Percentiles rank a stretch among this genome's conserved stretches.
Evolutionary conservation across 2,113 vertebrate species (phyloP).

Genomic region (Notechis scutatus): DNA sequence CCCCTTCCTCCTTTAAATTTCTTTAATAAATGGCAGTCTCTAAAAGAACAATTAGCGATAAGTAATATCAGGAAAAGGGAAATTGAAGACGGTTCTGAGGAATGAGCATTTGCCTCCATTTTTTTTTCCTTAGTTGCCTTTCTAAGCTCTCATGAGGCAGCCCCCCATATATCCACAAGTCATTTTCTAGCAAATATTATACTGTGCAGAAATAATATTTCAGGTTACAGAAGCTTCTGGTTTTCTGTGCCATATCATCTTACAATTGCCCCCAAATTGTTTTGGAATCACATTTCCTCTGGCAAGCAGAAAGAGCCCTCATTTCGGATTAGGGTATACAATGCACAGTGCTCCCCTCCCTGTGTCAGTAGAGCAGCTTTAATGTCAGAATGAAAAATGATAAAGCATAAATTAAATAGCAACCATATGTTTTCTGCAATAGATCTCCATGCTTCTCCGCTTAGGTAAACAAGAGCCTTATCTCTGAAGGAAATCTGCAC

Average conservation of each 20-base stretch:
- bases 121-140: constrained; percentile 51
- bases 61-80: constrained; percentile 57
- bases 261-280: constrained; percentile 78
- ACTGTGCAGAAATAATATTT: constrained; percentile 81
- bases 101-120: constrained; percentile 57
- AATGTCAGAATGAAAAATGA: constrained; percentile 93
- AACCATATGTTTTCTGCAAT: constrained; percentile 84
- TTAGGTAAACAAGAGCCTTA: constrained; percentile 63
- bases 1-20: constrained; percentile 2
- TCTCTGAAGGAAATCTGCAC: constrained; percentile 47
- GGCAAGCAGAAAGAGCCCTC: constrained; percentile 79
- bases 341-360: constrained; percentile 77
- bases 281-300: constrained; percentile 82
- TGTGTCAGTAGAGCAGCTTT: constrained; percentile 65
- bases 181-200: constrained; percentile 73
- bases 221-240: constrained; percentile 81
- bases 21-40: background rate
- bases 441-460: constrained; percentile 66
- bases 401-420: constrained; percentile 87
- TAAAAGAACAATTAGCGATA: constrained; percentile 61
- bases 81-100: constrained; percentile 63
- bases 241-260: constrained; percentile 80
- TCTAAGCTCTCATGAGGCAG: background rate
- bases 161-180: constrained; percentile 71
- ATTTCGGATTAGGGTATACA: constrained; percentile 83